Conservation (phyloP, 2,888 invertebrate genomes). For the Norana najaformis region DNA sequence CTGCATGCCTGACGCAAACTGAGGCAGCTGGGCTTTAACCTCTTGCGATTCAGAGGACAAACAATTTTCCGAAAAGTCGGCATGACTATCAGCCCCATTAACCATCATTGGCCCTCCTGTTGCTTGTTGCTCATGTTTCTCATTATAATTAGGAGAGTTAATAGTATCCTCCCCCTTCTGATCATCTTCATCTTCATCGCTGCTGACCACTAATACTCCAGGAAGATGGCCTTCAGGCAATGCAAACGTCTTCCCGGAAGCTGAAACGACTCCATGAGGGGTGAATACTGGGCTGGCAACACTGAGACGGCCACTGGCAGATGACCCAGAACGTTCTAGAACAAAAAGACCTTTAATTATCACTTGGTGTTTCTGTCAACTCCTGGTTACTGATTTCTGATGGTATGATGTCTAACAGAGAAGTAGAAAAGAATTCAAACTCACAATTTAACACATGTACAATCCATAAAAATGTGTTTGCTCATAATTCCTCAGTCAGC, state of each 20-base stretch:
- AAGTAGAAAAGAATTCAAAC: background rate
- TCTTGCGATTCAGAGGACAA: background rate
- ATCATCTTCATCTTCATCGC: background rate
- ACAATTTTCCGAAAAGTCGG: background rate
- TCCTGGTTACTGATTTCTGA: background rate
- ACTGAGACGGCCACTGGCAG: background rate
- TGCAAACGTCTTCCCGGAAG: background rate
- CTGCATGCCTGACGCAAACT: background rate
- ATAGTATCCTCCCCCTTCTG: background rate
- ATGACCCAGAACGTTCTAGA: background rate
- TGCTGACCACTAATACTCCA: background rate
- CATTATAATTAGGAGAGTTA: background rate
- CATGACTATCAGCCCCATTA: background rate
- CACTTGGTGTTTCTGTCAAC: background rate
- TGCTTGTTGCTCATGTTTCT: background rate
- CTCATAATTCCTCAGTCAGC: background rate
- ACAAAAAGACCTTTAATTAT: background rate
- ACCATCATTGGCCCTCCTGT: background rate
- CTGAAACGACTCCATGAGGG: background rate
- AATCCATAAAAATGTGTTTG: background rate
- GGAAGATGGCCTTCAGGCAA: background rate
- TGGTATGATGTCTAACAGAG: background rate
- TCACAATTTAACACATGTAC: background rate
- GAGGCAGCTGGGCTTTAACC: background rate
- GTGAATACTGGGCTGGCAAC: background rate